Conservation (phyloP, 2,888 invertebrate genomes). For the Lissocephala sabroskyi region DNA sequence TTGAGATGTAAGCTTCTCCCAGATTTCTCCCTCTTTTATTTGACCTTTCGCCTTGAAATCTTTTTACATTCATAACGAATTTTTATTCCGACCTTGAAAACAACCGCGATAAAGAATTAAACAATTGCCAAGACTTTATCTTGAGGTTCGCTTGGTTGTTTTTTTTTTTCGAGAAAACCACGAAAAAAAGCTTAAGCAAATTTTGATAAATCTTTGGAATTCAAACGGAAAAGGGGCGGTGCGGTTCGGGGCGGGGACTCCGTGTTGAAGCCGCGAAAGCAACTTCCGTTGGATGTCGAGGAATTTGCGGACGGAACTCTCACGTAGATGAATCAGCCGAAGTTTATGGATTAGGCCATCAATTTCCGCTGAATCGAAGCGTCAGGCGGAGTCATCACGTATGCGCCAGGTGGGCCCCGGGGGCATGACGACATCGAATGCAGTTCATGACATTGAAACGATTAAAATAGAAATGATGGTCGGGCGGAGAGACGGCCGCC, state of each 20-base stretch:
- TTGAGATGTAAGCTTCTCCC: too few species aligned
- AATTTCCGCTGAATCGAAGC: constrained; percentile 43
- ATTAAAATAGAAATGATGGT: constrained; percentile 49
- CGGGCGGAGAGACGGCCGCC: not conserved
- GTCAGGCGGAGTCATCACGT: too few species aligned
- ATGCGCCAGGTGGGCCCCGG: too few species aligned
- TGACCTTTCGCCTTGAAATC: too few species aligned
- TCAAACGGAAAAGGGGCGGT: not conserved
- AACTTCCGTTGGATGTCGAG: not conserved
- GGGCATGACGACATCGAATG: constrained; percentile 8
- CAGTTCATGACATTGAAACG: constrained; percentile 20
- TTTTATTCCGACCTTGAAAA: too few species aligned
- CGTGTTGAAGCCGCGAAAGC: not conserved
- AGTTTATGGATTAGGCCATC: constrained; percentile 3
- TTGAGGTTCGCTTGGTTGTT: too few species aligned
- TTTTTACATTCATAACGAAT: too few species aligned
- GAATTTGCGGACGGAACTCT: constrained; percentile 11
- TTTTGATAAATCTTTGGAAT: not conserved
- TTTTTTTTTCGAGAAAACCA: too few species aligned
- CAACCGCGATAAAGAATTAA: too few species aligned
- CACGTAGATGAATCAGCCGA: constrained; percentile 36
- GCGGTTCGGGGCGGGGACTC: not conserved
- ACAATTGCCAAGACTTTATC: too few species aligned
- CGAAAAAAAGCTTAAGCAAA: too few species aligned
- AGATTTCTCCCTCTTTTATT: too few species aligned